phyloP scores from a whole-genome alignment of 2,888 invertebrate species.

The Catocala fraxini region DNA sequence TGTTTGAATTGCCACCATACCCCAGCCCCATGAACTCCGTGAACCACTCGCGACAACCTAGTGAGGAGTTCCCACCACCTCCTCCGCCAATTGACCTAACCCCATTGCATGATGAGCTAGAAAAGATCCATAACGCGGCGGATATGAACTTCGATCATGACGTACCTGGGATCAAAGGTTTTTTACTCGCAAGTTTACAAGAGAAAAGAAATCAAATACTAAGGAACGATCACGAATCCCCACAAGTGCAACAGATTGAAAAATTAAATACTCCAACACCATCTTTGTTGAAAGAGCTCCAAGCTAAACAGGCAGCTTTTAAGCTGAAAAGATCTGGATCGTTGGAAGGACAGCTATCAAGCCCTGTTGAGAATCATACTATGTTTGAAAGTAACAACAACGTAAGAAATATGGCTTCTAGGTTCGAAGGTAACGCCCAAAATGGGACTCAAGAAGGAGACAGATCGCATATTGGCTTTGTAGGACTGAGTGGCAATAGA shows the following conservation, averaged over 20 bases:
- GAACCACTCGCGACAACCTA: constrained; percentile 94
- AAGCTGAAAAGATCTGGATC: constrained; percentile 77
- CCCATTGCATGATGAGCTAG: constrained; percentile 88
- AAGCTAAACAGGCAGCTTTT: constrained; percentile 91
- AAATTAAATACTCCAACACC: constrained; percentile 58
- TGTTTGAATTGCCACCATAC: constrained; percentile 92
- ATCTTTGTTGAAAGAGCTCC: constrained; percentile 92
- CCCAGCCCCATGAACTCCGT: constrained; percentile 93
- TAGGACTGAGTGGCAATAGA: constrained; percentile 79
- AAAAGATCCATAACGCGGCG: constrained; percentile 75
- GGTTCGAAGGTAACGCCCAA: constrained; percentile 89
- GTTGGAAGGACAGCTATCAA: constrained; percentile 74
- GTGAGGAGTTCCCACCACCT: constrained; percentile 97
- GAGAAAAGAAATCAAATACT: constrained; percentile 89
- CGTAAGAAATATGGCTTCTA: constrained; percentile 94
- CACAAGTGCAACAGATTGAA: constrained; percentile 67
- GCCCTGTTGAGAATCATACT: constrained; percentile 61
- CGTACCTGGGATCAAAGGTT: constrained; percentile 71
- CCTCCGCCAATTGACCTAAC: constrained; percentile 92
- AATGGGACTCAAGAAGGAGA: constrained; percentile 68
- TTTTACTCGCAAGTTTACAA: constrained; percentile 89
- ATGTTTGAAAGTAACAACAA: constrained; percentile 71
- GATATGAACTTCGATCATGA: constrained; percentile 39
- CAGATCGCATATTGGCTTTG: constrained; percentile 76
- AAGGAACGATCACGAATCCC: constrained; percentile 70